Conservation (phyloP, 2,113 vertebrate species). For the Polypterus bichir region DNA sequence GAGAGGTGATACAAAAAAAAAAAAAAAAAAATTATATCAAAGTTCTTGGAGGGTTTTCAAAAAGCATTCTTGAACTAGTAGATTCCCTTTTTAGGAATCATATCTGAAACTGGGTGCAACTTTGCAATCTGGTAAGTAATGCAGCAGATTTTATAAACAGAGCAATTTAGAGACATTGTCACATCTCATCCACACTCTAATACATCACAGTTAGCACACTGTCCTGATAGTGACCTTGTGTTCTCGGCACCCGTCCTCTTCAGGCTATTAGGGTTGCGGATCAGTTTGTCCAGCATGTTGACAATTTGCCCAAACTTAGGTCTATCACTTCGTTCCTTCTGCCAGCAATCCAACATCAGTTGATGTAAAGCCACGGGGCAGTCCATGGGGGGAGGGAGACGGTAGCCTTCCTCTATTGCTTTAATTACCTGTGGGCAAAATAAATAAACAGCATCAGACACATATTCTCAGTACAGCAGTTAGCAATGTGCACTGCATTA, state of each 20-base stretch:
- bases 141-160: background rate
- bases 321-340: constrained; percentile 83
- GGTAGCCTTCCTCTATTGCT: constrained; percentile 92
- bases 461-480: background rate
- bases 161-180: constrained; percentile 16
- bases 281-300: constrained; percentile 98
- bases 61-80: too few relatives aligned
- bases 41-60: too few relatives aligned
- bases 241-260: constrained; percentile 83
- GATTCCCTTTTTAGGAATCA: too few relatives aligned
- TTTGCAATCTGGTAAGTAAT: constrained; percentile 2
- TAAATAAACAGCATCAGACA: constrained; percentile 12
- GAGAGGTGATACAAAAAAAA: too few relatives aligned
- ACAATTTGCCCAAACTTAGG: constrained; percentile 96
- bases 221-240: constrained; percentile 55
- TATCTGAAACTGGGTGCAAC: background rate
- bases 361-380: constrained; percentile 90
- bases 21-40: too few relatives aligned
- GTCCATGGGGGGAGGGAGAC: constrained; percentile 94
- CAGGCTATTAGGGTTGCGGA: constrained; percentile 90
- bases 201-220: constrained; percentile 18
- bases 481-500: constrained; percentile 11
- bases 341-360: constrained; percentile 97
- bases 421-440: constrained; percentile 75
- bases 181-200: constrained; percentile 2